Conservation (phyloP, 2,113 vertebrate genomes). For the Taurulus bubalis region DNA sequence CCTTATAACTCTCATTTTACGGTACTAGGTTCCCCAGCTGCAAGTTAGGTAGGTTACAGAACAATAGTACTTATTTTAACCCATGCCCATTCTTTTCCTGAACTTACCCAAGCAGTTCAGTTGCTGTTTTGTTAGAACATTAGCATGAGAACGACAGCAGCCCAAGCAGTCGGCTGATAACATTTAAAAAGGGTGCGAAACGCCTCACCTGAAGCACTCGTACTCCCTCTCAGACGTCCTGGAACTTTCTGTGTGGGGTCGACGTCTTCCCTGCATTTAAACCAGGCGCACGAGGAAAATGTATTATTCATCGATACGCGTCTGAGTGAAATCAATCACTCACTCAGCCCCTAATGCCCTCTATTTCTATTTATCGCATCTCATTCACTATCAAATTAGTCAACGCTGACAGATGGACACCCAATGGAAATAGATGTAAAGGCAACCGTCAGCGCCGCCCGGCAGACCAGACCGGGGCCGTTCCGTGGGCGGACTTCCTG, state of each 20-base stretch:
- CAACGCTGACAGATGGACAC: constrained; percentile 23
- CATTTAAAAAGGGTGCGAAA: background rate
- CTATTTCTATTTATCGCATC: constrained; percentile 1
- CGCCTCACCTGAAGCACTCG: background rate
- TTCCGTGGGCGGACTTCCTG: constrained; percentile 30
- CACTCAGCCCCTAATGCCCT: background rate
- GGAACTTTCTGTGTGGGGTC: background rate
- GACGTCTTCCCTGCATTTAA: background rate
- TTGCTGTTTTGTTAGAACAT: background rate
- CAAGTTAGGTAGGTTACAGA: background rate
- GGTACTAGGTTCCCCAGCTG: background rate
- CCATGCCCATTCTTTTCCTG: background rate
- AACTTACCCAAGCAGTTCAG: background rate
- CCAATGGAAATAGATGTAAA: constrained; percentile 26
- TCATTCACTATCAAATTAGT: constrained; percentile 21
- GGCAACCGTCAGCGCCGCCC: constrained; percentile 7
- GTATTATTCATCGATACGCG: background rate
- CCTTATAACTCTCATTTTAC: no score
- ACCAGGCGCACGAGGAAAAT: background rate
- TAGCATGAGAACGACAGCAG: no score
- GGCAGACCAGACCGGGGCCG: constrained; percentile 7
- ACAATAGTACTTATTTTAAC: background rate
- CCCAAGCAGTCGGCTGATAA: background rate
- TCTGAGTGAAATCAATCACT: background rate
- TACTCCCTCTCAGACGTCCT: background rate